phyloP scores from a whole-genome alignment of 2,797 vertebrate species.

The Triplophysa yarkandensis region DNA sequence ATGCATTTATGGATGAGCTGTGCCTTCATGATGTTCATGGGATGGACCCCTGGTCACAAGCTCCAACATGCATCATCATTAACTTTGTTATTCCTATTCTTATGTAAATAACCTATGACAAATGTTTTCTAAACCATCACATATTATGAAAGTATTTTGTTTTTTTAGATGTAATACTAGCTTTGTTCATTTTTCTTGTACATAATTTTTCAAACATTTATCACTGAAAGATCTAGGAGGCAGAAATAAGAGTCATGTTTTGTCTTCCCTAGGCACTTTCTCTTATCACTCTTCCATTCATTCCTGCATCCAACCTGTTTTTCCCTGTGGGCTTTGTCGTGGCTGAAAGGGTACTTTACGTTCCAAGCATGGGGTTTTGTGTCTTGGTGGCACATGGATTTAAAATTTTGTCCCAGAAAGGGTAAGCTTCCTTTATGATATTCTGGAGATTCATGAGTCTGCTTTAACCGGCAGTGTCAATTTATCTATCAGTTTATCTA shows the following conservation, averaged over 20 bases:
- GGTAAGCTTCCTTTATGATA: constrained; percentile 70
- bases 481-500: background rate
- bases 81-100: constrained; percentile 15
- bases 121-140: background rate
- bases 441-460: background rate
- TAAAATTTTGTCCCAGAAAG: constrained; percentile 83
- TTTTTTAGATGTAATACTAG: background rate
- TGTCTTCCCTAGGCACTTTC: constrained; percentile 83
- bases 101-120: constrained; percentile 35
- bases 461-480: background rate
- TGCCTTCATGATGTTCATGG: background rate
- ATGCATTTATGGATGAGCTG: background rate
- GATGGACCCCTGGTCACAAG: constrained; percentile 5
- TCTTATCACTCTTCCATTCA: constrained; percentile 91
- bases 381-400: constrained; percentile 94
- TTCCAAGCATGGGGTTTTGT: constrained; percentile 99
- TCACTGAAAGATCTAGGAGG: background rate
- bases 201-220: background rate
- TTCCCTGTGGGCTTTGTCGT: constrained; percentile 98
- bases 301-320: constrained; percentile 97
- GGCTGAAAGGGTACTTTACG: constrained; percentile 94
- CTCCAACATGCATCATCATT: constrained; percentile 12
- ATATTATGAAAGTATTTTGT: constrained; percentile 3
- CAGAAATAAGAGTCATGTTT: background rate
- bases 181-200: background rate